Base-by-base conservation (phyloP, 2,888 invertebrate genomes). In the Parnassius smintheus region DNA sequence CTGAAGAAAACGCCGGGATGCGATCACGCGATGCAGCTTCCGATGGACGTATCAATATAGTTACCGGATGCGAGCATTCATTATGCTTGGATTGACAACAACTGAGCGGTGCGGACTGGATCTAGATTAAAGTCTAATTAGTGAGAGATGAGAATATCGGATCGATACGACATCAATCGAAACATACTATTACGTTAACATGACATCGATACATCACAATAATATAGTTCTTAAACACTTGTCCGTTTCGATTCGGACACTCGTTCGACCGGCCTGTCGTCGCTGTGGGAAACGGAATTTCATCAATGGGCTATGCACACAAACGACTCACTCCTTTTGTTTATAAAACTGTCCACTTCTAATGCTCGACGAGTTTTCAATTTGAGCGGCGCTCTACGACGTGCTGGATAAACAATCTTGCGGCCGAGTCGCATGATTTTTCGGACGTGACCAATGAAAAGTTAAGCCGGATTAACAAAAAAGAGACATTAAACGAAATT, bases 301-400 rank as follows among this genome's bases (percentile, higher is more conserved):
- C 82, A 81, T 86, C 87, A 88, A 89, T 89, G 85, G 81, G 70
- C 80, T 78, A 82, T 77, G 83, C 79, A 83, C 79, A 82, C 82
- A 81, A 75, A 76, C 78, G 76, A 76, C 76, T 77, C 79, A 78
- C 80, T 82, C 73, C 75, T 79, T 84, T 88, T 91, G 88, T 91
- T 91, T 91, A 89, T 86, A 84, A 90, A 91, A 91, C 91, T 88
- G 88, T 87, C 89, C 86, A 89, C 90, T 90, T 81, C 79, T 83
- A 81, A 76, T 78, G 75, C 75, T 74, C 76, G 67, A 78, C 73
- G 77, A 79, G 80, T 80, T 82, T 82, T 80, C 80, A 78, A 72
- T 72, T 75, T 74, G 78, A 83, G 79, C 78, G 82, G 76, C 74
- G 76, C 77, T 76, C 72, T 69, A 71, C 76, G 76, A 73, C 76